Base-by-base conservation (phyloP, 1,140 invertebrate species). In the Nymphalis io region DNA sequence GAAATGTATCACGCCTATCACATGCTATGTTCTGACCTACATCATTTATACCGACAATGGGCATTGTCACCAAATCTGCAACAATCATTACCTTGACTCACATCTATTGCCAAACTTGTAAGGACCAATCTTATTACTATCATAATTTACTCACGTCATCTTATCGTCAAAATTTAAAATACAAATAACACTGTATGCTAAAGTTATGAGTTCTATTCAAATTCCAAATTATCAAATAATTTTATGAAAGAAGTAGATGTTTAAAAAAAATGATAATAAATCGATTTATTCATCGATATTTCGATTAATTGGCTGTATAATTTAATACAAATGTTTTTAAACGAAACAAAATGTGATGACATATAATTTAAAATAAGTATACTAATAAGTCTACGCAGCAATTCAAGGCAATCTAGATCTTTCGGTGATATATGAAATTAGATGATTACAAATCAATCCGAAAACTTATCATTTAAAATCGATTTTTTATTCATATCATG, bases 61-160 rank as follows among this genome's bases (percentile, higher is more conserved):
- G 48, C 72, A 76, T 83, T 83, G 80, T 85, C 75, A 72, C 65
- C 67, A 73, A 80, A 82, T 78, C 79, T 76, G 60, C 75, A 78
- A 61, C 67, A 62, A 75, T 80, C 62, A 13, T 51, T 38, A 51
- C 85, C 83, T 85, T 85, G 85, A 73, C 83, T 82, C 59, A 84
- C 68, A 81, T 83, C 40, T 42, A 44, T 75, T 61, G 64, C 70
- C 57, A 64, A 77, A 76, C 60, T 60, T 69, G 60, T 71, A 60
- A 57, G 60, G 72, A 73, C 62, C 65, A 44, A 72, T 48, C 63
- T 48, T 69, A n/a, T n/a, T n/a, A n/a, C n/a, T n/a, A 78, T 81
- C 75, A 81, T 87, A 84, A 84, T 82, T 84, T 75, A 75, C 55
- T 81, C 77, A 79, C 79, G 80, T 84, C 80, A 79, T 42, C 15